phyloP scores from a whole-genome alignment of 2,888 invertebrate species.

The Charanyca ferruginea region DNA sequence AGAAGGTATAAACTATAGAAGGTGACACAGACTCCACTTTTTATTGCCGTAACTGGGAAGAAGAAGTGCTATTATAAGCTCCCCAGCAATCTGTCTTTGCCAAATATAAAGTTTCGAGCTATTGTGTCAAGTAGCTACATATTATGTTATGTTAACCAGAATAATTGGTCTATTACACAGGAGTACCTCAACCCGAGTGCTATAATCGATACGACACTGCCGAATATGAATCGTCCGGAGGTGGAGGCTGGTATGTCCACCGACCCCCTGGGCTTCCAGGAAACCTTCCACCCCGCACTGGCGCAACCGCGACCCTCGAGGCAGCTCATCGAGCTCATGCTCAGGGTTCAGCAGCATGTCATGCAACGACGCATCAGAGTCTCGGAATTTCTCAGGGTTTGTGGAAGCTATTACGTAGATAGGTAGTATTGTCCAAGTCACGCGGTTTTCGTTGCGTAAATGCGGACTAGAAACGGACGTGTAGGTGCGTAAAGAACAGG shows the following conservation, averaged over 20 bases:
- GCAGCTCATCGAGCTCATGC: constrained; percentile 90
- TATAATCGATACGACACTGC: constrained; percentile 93
- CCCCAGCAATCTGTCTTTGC: too few relatives aligned
- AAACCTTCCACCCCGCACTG: constrained; percentile 92
- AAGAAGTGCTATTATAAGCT: too few relatives aligned
- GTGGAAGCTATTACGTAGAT: neutral
- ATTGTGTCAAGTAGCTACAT: too few relatives aligned
- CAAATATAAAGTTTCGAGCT: too few relatives aligned
- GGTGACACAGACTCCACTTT: too few relatives aligned
- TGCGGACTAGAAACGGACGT: too few relatives aligned
- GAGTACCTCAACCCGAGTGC: constrained; percentile 91
- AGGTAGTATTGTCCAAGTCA: neutral
- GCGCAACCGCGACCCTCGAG: constrained; percentile 85
- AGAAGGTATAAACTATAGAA: too few relatives aligned
- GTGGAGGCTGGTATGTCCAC: constrained; percentile 88
- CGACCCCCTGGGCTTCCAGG: constrained; percentile 81
- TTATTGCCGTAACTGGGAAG: too few relatives aligned
- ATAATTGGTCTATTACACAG: constrained; percentile 63
- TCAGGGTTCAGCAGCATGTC: constrained; percentile 93
- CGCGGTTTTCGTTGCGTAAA: neutral
- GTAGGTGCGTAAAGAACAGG: too few relatives aligned
- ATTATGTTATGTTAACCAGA: too few relatives aligned
- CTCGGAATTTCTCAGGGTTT: constrained; percentile 93
- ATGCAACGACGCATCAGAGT: constrained; percentile 92
- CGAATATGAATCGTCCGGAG: constrained; percentile 93